Conservation (phyloP, 1,140 invertebrate species). For the Brachionus manjavacas region DNA sequence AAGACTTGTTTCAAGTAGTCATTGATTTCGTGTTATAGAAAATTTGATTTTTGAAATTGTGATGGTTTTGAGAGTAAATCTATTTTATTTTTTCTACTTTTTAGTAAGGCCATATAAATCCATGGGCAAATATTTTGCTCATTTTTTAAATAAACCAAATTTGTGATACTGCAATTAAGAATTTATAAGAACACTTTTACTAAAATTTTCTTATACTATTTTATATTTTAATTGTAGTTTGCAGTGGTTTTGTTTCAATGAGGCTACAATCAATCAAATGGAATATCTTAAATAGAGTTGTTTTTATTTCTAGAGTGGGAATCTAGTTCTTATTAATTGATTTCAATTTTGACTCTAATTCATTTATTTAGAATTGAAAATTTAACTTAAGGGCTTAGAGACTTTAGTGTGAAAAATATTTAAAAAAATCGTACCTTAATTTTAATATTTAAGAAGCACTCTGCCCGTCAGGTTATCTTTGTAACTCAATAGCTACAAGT, state of each 20-base stretch:
- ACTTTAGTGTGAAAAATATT: neutral
- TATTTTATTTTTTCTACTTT: neutral
- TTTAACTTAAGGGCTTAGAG: neutral
- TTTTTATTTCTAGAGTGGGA: neutral
- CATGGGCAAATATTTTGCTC: conserved; percentile 5
- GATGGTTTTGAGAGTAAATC: neutral
- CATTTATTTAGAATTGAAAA: neutral
- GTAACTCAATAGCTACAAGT: neutral
- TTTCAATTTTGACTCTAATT: conserved; percentile 16
- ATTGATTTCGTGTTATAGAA: neutral
- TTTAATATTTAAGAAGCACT: neutral
- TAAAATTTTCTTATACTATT: neutral
- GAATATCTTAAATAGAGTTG: neutral
- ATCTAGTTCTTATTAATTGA: conserved; percentile 15
- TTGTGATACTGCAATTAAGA: conserved; percentile 28
- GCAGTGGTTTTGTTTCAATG: conserved; percentile 10
- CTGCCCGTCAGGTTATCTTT: neutral
- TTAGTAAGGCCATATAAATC: conserved; percentile 3
- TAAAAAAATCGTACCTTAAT: neutral
- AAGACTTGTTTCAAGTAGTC: neutral
- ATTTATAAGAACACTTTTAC: conserved; percentile 16
- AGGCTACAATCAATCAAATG: conserved; percentile 24
- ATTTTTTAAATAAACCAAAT: neutral
- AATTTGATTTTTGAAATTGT: neutral
- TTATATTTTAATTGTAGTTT: conserved; percentile 23